Conservation (phyloP, 2,113 vertebrate species). For the Pteropus alecto region DNA sequence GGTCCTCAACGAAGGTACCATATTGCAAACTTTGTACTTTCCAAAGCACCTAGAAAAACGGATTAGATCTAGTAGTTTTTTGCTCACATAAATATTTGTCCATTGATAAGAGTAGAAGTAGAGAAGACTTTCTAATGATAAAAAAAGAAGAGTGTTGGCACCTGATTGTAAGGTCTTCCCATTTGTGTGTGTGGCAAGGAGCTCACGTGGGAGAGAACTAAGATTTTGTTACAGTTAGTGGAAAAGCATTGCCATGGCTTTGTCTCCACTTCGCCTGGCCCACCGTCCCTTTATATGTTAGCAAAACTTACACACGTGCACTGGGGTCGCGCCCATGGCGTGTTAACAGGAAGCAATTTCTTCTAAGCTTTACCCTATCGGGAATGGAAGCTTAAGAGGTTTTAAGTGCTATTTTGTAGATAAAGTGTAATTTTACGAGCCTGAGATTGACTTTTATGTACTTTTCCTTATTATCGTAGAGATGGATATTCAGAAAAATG, state of each 20-base stretch:
- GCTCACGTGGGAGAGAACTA: background rate
- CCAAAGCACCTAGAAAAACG: background rate
- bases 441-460: conserved; percentile 35
- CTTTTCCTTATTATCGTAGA: conserved; percentile 78
- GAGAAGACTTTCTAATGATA: background rate
- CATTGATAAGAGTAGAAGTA: background rate
- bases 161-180: background rate
- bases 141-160: background rate
- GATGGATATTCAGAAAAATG: conserved; percentile 98
- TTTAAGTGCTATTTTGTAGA: background rate
- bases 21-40: background rate
- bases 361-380: background rate
- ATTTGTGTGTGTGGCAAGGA: background rate
- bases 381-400: background rate
- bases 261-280: background rate
- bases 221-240: background rate
- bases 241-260: background rate
- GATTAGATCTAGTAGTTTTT: background rate
- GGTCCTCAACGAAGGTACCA: background rate
- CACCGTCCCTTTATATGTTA: background rate
- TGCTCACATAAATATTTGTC: background rate
- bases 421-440: background rate
- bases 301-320: background rate
- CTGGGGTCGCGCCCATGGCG: accelerated
- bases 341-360: background rate